Evolutionary conservation across 2,113 vertebrate genomes (phyloP), one percentile per base, ranked within the genome.

Genomic region (Mirounga angustirostris): DNA sequence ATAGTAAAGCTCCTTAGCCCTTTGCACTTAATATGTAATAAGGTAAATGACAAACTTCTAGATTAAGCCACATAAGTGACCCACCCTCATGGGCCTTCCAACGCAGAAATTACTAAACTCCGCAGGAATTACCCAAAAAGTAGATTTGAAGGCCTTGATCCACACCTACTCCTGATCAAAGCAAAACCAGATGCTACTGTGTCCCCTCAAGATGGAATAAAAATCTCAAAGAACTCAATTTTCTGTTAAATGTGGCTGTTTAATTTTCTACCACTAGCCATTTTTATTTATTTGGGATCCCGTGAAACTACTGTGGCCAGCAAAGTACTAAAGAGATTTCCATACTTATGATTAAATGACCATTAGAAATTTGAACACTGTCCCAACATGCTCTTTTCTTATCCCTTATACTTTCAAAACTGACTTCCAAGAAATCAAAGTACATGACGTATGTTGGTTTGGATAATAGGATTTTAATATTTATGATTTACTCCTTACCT

Each of bases 391-490:
- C 26, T 54, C 12, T n/a, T 54, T 86, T 91, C 16, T 58, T 56
- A 85, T 61, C 61, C 69, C 7, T 12, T n/a, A 28, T 13, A 19
- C 14, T 91, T 96, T 85, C 18, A 91, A 95, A 96, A 89, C 43
- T 67, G 36, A 81, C 19, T 63, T 54, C 22, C 22, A 95, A 78
- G 11, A 96, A 95, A 87, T 89, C 43, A 89, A 96, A 82, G 30
- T 40, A 84, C 71, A 0, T 73, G 24, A 65, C 40, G 21, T 4
- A 50, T 76, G 4, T 10, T 65, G 46, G 22, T 93, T 18, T 91
- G 28, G 16, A 46, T 21, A 81, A 5, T 3, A 91, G 3, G n/a
- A 69, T 84, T 87, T 95, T 83, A 86, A 46, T 15, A 52, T 59
- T 89, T 85, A 80, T 50, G 8, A 84, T 54, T 89, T 43, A 82